These are phyloP conservation scores for Corydoras sp. DNA, from an alignment of 2,113 vertebrate species.

Conservation along the genomic window DNA sequence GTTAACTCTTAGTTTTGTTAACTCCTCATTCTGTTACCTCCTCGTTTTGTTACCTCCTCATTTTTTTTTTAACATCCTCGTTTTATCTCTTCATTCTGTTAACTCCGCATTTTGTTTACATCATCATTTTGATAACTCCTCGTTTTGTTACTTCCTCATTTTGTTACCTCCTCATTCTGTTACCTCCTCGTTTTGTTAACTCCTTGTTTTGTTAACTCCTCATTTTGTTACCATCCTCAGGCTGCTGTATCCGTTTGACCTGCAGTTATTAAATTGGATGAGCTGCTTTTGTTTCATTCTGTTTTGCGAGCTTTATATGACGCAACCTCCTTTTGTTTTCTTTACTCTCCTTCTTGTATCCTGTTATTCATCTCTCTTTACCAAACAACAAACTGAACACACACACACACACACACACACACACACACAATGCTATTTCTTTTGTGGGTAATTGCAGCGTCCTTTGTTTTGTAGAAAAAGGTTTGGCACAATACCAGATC, in stretches of 20 bases:
- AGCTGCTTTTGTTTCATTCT: conserved; percentile 32
- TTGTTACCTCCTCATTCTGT: neutral
- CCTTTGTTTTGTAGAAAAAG: conserved; percentile 39
- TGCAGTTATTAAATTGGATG: conserved; percentile 28
- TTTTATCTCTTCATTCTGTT: too few relatives aligned
- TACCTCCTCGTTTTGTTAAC: conserved; percentile 1
- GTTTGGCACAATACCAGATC: conserved; percentile 31
- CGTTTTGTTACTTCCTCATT: too few relatives aligned
- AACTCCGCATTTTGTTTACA: too few relatives aligned
- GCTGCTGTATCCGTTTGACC: conserved; percentile 15
- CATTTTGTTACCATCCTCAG: conserved; percentile 18
- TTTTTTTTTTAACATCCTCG: too few relatives aligned
- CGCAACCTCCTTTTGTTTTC: conserved; percentile 32
- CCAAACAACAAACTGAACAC: conserved; percentile 7
- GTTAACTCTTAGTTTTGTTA: conserved; percentile 12
- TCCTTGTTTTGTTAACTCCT: conserved; percentile 2
- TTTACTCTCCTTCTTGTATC: conserved; percentile 15
- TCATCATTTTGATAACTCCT: too few relatives aligned
- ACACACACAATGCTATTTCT: conserved; percentile 21
- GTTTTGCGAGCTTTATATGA: conserved; percentile 30
- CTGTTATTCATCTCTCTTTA: conserved; percentile 7
- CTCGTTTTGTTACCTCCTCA: neutral
- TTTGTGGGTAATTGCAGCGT: conserved; percentile 36
- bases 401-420: neutral
- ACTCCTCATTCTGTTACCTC: conserved; percentile 13